Evolutionary conservation across 2,888 invertebrate genomes (phyloP).

Genomic region (Yponomeuta cagnagella): DNA sequence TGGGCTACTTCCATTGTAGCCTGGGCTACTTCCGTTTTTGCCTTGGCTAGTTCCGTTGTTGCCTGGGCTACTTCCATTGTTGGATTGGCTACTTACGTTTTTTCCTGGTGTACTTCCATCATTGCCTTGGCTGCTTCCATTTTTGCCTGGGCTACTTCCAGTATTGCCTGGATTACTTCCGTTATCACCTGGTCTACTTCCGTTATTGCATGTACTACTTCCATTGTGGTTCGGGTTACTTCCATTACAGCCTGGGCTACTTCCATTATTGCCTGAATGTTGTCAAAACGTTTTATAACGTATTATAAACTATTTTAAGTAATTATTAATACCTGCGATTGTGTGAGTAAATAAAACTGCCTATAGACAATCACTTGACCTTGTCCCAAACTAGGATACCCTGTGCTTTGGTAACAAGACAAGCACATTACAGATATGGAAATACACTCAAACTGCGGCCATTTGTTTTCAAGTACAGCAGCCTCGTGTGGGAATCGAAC

Average conservation of each 20-base stretch:
- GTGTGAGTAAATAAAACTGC: too few species aligned
- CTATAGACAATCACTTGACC: too few species aligned
- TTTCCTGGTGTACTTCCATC: neutral
- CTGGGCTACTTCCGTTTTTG: neutral
- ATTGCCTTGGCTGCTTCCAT: neutral
- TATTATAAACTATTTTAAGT: too few species aligned
- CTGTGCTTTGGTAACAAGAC: too few species aligned
- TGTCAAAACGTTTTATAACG: too few species aligned
- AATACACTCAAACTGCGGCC: too few species aligned
- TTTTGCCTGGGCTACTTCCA: neutral
- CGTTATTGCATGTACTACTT: neutral
- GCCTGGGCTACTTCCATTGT: neutral
- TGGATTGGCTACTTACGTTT: neutral
- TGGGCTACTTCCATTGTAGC: neutral
- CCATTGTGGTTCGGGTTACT: neutral
- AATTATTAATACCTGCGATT: too few species aligned
- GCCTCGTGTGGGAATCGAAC: too few species aligned
- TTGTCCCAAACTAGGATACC: too few species aligned
- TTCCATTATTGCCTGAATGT: neutral
- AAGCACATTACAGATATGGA: too few species aligned
- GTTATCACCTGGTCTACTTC: neutral
- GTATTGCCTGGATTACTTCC: neutral
- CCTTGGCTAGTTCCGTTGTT: neutral
- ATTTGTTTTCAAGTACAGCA: too few species aligned
- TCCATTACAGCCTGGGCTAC: neutral